phyloP scores from a whole-genome alignment of 1,140 invertebrate genomes.

The Aradophagus sp. region DNA sequence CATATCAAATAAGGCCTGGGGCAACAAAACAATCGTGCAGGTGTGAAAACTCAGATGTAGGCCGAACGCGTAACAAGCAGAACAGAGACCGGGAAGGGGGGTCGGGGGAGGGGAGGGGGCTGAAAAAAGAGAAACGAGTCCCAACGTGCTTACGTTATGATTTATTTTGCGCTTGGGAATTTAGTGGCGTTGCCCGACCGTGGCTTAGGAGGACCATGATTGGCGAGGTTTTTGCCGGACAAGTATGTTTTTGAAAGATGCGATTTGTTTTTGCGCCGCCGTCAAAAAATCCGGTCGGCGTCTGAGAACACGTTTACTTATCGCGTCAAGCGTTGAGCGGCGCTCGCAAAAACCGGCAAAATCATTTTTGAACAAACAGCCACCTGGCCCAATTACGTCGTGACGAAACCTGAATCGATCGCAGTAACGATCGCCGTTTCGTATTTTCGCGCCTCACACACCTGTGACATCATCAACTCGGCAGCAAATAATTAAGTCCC shows the following conservation, averaged over 20 bases:
- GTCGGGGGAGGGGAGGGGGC: too few relatives aligned
- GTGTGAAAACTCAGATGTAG: constrained; percentile 60
- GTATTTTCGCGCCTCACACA: constrained; percentile 56
- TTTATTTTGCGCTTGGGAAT: constrained; percentile 46
- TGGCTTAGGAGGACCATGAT: constrained; percentile 33
- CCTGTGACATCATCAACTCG: constrained; percentile 45
- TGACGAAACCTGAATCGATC: constrained; percentile 57
- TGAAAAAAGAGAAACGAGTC: constrained; percentile 13
- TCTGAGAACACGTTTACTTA: constrained; percentile 47
- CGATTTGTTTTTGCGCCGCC: constrained; percentile 64
- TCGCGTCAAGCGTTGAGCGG: constrained; percentile 45
- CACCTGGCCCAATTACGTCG: constrained; percentile 62
- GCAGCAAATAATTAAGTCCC: constrained; percentile 33
- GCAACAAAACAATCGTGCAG: constrained; percentile 40
- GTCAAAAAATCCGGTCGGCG: constrained; percentile 51
- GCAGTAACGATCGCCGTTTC: constrained; percentile 30
- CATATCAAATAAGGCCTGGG: constrained; percentile 58
- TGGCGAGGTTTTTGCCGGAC: constrained; percentile 45
- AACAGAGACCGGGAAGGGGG: too few relatives aligned
- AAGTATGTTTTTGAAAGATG: constrained; percentile 72
- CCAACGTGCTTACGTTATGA: constrained; percentile 44
- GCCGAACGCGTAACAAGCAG: too few relatives aligned
- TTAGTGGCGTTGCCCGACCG: constrained; percentile 19
- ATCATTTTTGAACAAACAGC: constrained; percentile 60
- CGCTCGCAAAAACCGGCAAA: constrained; percentile 48